These are phyloP conservation scores for Eledone cirrhosa DNA, from an alignment of 2,888 invertebrate genomes.

Conservation along the genomic window DNA sequence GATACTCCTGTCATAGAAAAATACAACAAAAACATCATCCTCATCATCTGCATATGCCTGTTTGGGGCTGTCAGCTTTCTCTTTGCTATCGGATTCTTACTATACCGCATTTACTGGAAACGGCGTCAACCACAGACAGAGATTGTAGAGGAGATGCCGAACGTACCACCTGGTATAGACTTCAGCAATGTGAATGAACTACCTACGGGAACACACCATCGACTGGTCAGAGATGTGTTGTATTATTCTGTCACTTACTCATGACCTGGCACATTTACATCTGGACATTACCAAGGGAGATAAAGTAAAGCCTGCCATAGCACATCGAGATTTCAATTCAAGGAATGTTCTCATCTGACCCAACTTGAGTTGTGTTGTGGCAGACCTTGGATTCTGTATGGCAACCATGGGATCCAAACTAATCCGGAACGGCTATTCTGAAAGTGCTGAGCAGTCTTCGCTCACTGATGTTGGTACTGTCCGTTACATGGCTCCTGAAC, in stretches of 20 bases:
- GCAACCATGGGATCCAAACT: conserved; percentile 70
- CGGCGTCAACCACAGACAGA: conserved; percentile 39
- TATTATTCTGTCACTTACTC: conserved; percentile 82
- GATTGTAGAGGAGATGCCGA: conserved; percentile 35
- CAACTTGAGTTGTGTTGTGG: conserved; percentile 79
- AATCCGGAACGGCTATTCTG: conserved; percentile 74
- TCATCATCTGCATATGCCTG: conserved; percentile 60
- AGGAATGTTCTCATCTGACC: conserved; percentile 84
- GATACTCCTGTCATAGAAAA: too few relatives aligned
- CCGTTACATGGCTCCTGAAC: conserved; percentile 93
- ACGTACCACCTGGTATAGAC: conserved; percentile 72
- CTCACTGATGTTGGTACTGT: conserved; percentile 81
- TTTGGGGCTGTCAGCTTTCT: conserved; percentile 56
- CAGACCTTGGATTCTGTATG: conserved; percentile 85
- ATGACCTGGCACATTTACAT: conserved; percentile 87
- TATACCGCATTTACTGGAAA: conserved; percentile 47
- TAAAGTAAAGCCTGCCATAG: conserved; percentile 79
- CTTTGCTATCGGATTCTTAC: conserved; percentile 50
- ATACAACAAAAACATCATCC: conserved; percentile 56
- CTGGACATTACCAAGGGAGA: conserved; percentile 77
- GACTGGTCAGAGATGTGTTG: conserved; percentile 79
- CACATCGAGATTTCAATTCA: conserved; percentile 90
- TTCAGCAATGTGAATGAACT: conserved; percentile 80
- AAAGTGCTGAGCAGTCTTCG: conserved; percentile 77
- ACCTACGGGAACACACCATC: conserved; percentile 77